These are phyloP conservation scores for Goniozus legneri DNA, from an alignment of 1,140 invertebrate species.

Conservation along the genomic window DNA sequence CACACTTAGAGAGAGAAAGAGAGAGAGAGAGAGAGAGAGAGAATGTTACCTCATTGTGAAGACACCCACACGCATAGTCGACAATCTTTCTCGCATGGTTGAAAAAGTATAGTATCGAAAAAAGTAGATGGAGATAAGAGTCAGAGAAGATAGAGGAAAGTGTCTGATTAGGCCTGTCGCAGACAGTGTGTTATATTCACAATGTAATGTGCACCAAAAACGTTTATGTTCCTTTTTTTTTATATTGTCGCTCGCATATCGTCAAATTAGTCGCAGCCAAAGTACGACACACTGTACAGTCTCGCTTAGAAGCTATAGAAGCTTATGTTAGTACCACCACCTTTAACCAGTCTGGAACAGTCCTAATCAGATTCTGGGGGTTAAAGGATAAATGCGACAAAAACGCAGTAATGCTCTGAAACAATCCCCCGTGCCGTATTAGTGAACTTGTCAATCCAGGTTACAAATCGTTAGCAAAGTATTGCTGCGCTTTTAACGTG, in stretches of 20 bases:
- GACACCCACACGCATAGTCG: too few relatives aligned
- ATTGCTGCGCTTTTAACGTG: slow-evolving; percentile 45
- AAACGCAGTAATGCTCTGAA: slow-evolving; percentile 46
- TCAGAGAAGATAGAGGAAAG: slow-evolving; percentile 24
- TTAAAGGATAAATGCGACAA: slow-evolving; percentile 30
- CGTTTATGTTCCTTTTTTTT: slow-evolving; percentile 1
- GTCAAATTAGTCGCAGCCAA: background rate
- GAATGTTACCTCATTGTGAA: too few relatives aligned
- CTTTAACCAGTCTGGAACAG: slow-evolving; percentile 50
- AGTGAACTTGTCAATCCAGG: background rate
- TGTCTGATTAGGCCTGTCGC: slow-evolving; percentile 53
- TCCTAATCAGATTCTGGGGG: slow-evolving; percentile 53
- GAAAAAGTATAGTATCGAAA: too few relatives aligned
- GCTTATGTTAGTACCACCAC: slow-evolving; percentile 40
- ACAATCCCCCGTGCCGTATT: background rate
- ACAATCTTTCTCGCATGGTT: too few relatives aligned
- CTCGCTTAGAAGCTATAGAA: slow-evolving; percentile 11
- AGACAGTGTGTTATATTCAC: slow-evolving; percentile 24
- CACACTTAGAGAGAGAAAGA: too few relatives aligned
- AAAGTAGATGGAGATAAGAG: too few relatives aligned
- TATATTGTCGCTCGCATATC: slow-evolving; percentile 6
- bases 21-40: too few relatives aligned
- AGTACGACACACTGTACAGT: slow-evolving; percentile 4
- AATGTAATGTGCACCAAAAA: background rate
- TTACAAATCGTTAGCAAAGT: slow-evolving; percentile 17